Conservation (phyloP, 1,140 invertebrate genomes). For the Phthorimaea operculella region DNA sequence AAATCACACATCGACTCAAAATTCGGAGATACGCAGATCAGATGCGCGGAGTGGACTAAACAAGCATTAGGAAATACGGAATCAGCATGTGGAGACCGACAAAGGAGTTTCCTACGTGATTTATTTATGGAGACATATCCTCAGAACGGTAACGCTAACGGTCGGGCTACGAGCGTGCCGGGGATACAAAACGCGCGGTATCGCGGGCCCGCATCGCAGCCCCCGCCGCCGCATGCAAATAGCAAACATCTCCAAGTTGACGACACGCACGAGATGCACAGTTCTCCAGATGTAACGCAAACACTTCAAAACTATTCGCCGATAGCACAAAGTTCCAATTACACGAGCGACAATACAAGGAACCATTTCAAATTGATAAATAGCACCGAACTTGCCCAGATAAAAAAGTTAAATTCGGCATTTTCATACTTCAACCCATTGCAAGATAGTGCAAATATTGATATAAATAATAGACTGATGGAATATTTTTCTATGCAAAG, state of each 20-base stretch:
- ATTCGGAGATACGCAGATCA: slow-evolving; percentile 21
- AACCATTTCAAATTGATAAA: not conserved
- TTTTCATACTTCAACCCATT: no score
- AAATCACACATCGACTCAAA: slow-evolving; percentile 19
- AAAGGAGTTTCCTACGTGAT: slow-evolving; percentile 47
- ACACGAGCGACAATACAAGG: not conserved
- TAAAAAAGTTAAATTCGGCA: not conserved
- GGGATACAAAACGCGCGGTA: slow-evolving; percentile 47
- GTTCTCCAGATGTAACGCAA: no score
- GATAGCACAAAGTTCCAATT: not conserved
- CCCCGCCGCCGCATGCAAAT: slow-evolving; percentile 44
- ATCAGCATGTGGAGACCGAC: slow-evolving; percentile 31
- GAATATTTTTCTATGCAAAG: no score
- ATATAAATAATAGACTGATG: no score
- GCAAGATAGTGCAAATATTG: no score
- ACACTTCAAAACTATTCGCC: not conserved
- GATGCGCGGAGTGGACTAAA: slow-evolving; percentile 23
- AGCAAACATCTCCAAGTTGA: slow-evolving; percentile 26
- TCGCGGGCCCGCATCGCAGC: slow-evolving; percentile 38
- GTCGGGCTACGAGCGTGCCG: slow-evolving; percentile 38
- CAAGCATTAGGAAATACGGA: slow-evolving; percentile 30
- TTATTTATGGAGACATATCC: slow-evolving; percentile 49
- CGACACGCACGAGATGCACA: slow-evolving; percentile 11
- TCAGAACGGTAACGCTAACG: slow-evolving; percentile 46
- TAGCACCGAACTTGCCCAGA: not conserved